Conservation (phyloP, 2,888 invertebrate genomes). For the Chrysolina americana region DNA sequence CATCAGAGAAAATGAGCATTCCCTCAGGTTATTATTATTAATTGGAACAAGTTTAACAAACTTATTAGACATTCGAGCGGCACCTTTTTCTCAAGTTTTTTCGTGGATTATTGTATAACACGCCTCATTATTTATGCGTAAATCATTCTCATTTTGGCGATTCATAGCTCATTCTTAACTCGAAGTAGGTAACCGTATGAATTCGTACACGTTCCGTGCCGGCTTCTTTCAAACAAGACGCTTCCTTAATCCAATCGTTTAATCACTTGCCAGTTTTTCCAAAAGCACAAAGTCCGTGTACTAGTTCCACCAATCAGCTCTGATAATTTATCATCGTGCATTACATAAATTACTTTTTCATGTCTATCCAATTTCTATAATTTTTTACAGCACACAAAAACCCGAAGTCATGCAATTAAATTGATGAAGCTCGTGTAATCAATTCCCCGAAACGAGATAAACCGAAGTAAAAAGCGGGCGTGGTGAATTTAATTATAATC, state of each 20-base stretch:
- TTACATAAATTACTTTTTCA: slow-evolving; percentile 25
- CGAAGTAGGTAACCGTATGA: too few relatives aligned
- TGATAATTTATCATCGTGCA: slow-evolving; percentile 16
- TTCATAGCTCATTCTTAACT: too few relatives aligned
- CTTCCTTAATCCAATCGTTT: background rate
- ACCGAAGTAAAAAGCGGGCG: slow-evolving; percentile 27
- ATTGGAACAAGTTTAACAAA: too few relatives aligned
- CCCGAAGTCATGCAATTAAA: slow-evolving; percentile 27
- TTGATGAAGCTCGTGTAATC: slow-evolving; percentile 19
- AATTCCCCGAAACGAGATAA: slow-evolving; percentile 22
- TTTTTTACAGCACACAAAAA: slow-evolving; percentile 1
- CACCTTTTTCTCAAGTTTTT: too few relatives aligned
- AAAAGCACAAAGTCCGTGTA: background rate
- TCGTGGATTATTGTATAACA: too few relatives aligned
- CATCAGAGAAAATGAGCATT: too few relatives aligned
- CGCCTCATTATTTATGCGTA: too few relatives aligned
- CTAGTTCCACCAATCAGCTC: slow-evolving; percentile 4
- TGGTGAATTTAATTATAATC: slow-evolving; percentile 45
- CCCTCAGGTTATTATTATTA: too few relatives aligned
- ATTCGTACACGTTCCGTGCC: background rate
- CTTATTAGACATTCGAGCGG: too few relatives aligned
- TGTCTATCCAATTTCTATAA: slow-evolving; percentile 3
- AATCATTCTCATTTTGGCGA: too few relatives aligned
- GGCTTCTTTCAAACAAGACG: background rate
- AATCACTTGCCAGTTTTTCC: background rate